phyloP scores from a whole-genome alignment of 2,888 invertebrate genomes.

The Saturnia pavonia region DNA sequence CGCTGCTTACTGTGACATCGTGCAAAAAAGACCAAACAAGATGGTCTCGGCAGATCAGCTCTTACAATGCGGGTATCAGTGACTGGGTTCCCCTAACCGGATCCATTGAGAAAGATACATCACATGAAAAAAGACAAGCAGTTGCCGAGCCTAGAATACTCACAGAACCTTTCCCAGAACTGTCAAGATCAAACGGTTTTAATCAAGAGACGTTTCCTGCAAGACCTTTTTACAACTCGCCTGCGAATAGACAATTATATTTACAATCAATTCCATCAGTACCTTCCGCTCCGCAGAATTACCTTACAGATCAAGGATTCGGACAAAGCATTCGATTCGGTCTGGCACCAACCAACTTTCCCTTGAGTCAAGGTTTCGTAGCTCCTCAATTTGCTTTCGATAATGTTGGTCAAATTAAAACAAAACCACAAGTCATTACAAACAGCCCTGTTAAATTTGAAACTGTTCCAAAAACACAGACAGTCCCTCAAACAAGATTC shows the following conservation, averaged over 20 bases:
- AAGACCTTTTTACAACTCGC: slow-evolving; percentile 58
- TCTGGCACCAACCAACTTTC: slow-evolving; percentile 65
- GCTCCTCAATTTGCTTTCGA: slow-evolving; percentile 65
- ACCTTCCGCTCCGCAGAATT: slow-evolving; percentile 75
- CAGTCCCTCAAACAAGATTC: slow-evolving; percentile 52
- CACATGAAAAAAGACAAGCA: slow-evolving; percentile 68
- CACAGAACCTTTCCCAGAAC: slow-evolving; percentile 66
- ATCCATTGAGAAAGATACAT: slow-evolving; percentile 57
- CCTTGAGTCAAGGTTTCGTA: slow-evolving; percentile 67
- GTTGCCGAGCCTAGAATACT: slow-evolving; percentile 74
- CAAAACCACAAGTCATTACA: slow-evolving; percentile 45
- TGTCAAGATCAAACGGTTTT: slow-evolving; percentile 55
- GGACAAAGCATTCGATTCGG: slow-evolving; percentile 70
- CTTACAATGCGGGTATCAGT: slow-evolving; percentile 71
- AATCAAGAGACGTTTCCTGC: slow-evolving; percentile 60
- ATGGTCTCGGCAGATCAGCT: slow-evolving; percentile 77
- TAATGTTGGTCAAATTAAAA: slow-evolving; percentile 49
- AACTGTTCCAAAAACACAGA: slow-evolving; percentile 41
- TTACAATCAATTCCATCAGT: slow-evolving; percentile 66
- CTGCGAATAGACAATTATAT: slow-evolving; percentile 65
- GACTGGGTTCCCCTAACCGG: slow-evolving; percentile 73
- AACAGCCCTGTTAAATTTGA: slow-evolving; percentile 60
- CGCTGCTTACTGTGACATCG: slow-evolving; percentile 49
- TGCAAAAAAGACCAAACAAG: slow-evolving; percentile 60
- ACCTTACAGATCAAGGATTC: slow-evolving; percentile 69